Percentiles rank a stretch among this genome's conserved stretches.
These are phyloP conservation scores for Pterophyllum scalare DNA, from an alignment of 2,113 vertebrate species.

Conservation along the genomic window DNA sequence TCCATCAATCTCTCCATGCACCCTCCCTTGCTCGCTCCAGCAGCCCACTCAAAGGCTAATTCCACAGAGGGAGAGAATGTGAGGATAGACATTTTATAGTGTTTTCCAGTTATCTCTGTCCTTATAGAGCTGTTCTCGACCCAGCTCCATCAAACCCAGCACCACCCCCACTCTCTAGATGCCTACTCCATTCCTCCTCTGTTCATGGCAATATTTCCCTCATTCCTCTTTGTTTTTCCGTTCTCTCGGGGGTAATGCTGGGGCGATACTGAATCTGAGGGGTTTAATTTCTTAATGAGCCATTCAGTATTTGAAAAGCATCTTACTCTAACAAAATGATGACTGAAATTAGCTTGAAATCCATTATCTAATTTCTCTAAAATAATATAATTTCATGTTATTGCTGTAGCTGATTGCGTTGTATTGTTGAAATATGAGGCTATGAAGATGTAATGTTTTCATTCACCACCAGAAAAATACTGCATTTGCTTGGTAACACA, in stretches of 20 bases:
- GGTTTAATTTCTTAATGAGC: slow-evolving; percentile 41
- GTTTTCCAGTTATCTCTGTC: slow-evolving; percentile 75
- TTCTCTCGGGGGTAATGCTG: slow-evolving; percentile 28
- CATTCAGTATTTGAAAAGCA: slow-evolving; percentile 18
- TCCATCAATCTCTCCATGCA: slow-evolving; percentile 59
- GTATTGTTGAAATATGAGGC: background rate
- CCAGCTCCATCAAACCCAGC: slow-evolving; percentile 67
- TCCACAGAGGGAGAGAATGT: slow-evolving; percentile 70
- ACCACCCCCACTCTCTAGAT: slow-evolving; percentile 62
- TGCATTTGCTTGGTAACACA: background rate
- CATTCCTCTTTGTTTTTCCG: slow-evolving; percentile 49
- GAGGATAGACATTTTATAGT: slow-evolving; percentile 71
- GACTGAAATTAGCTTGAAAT: background rate
- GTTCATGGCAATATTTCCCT: slow-evolving; percentile 44
- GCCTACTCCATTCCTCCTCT: slow-evolving; percentile 49
- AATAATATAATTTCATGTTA: background rate
- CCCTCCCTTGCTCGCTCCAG: slow-evolving; percentile 50
- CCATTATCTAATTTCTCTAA: background rate
- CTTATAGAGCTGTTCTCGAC: slow-evolving; percentile 70
- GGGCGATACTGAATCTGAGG: slow-evolving; percentile 29
- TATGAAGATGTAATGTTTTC: background rate
- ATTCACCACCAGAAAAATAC: background rate
- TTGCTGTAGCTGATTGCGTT: background rate
- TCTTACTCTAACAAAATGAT: background rate
- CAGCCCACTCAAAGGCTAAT: slow-evolving; percentile 74